phyloP scores from a whole-genome alignment of 2,888 invertebrate species.

The Cotesia congregata region DNA sequence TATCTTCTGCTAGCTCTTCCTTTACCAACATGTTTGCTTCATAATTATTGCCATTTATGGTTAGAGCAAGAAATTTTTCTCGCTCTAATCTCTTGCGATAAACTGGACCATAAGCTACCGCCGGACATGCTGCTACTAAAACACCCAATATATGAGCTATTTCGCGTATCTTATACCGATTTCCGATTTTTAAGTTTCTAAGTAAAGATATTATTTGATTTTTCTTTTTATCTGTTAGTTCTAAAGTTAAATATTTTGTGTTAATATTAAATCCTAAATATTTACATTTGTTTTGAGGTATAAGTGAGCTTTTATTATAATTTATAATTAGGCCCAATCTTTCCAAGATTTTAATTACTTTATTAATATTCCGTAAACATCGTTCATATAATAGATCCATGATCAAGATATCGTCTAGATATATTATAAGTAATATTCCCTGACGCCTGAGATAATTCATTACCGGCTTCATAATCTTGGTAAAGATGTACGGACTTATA shows the following conservation, averaged over 20 bases:
- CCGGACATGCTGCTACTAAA: constrained; percentile 15
- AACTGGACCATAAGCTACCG: constrained; percentile 3
- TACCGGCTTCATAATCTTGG: constrained; percentile 47
- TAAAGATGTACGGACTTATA: constrained; percentile 50
- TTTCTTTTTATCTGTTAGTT: constrained; percentile 8
- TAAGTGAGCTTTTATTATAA: constrained; percentile 6
- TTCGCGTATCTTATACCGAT: constrained; percentile 21
- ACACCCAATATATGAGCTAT: constrained; percentile 36
- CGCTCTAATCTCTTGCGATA: constrained; percentile 21
- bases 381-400: not conserved
- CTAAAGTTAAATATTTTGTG: not conserved
- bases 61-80: constrained; percentile 31
- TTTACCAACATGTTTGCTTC: constrained; percentile 27
- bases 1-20: constrained; percentile 5
- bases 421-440: constrained; percentile 28
- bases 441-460: constrained; percentile 19
- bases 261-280: constrained; percentile 36
- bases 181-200: constrained; percentile 16
- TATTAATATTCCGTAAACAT: not conserved
- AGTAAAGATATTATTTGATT: constrained; percentile 17
- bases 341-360: not conserved
- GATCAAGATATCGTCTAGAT: constrained; percentile 34
- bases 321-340: constrained; percentile 15
- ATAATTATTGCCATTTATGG: constrained; percentile 30
- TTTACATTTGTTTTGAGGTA: not conserved